These are phyloP conservation scores for Hirudinaria manillensis DNA, from an alignment of 2,888 invertebrate genomes.

Conservation along the genomic window DNA sequence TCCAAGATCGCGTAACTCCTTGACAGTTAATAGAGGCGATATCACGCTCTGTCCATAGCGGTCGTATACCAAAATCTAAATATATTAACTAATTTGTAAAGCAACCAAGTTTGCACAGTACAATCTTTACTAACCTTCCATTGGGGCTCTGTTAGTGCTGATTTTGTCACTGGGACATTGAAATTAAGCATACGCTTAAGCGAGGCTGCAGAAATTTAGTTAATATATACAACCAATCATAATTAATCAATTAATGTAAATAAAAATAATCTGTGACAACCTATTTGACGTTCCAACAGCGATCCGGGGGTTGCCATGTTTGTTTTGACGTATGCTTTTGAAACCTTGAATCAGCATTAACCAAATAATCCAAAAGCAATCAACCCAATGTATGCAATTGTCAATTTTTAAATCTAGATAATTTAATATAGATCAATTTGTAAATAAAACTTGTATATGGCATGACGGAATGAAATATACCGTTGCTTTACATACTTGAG, in stretches of 20 bases:
- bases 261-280: not conserved
- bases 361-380: too few species aligned
- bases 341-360: not conserved
- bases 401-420: too few species aligned
- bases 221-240: not conserved
- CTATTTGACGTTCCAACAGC: constrained; percentile 23
- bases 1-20: constrained; percentile 87
- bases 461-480: too few species aligned
- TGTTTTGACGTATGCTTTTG: constrained; percentile 26
- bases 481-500: too few species aligned
- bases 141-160: constrained; percentile 74
- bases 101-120: not conserved
- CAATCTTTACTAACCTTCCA: constrained; percentile 63
- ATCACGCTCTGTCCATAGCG: constrained; percentile 94
- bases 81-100: not conserved
- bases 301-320: constrained; percentile 25
- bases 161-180: constrained; percentile 72
- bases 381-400: too few species aligned
- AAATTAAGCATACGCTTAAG: constrained; percentile 91
- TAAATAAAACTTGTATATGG: too few species aligned
- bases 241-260: not conserved
- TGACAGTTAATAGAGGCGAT: constrained; percentile 88
- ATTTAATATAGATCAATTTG: too few species aligned
- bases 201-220: constrained; percentile 60
- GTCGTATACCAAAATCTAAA: constrained; percentile 84